Evolutionary conservation across 2,113 vertebrate species (phyloP).

Genomic region (Isichthys henryi): DNA sequence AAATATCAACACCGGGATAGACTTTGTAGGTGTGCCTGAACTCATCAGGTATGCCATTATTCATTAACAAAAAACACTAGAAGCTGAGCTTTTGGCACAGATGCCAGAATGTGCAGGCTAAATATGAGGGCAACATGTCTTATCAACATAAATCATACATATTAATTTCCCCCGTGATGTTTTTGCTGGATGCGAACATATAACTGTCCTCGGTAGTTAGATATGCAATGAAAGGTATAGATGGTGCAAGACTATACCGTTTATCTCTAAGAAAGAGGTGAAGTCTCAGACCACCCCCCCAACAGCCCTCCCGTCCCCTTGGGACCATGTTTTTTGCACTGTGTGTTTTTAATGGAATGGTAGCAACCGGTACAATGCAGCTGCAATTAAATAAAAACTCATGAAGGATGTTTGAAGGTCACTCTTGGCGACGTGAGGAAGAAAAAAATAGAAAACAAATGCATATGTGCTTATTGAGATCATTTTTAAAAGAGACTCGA

Average conservation of each 20-base stretch:
- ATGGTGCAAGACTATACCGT: background rate
- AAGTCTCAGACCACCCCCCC: background rate
- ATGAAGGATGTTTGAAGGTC: background rate
- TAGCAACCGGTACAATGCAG: background rate
- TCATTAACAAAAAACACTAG: background rate
- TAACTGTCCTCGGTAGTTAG: background rate
- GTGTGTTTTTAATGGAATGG: background rate
- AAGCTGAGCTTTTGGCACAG: background rate
- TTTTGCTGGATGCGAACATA: background rate
- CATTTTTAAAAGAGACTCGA: background rate
- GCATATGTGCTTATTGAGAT: background rate
- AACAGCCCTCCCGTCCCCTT: background rate
- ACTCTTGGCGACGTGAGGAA: background rate
- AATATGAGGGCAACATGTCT: background rate
- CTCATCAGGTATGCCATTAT: background rate
- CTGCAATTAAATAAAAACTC: background rate
- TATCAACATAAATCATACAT: slow-evolving; percentile 1
- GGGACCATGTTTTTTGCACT: background rate
- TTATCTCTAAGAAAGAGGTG: background rate
- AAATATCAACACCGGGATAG: background rate
- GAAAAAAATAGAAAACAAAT: background rate
- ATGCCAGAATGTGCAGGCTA: background rate
- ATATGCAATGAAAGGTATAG: background rate
- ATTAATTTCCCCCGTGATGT: background rate
- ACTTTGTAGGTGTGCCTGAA: background rate